These are phyloP conservation scores for Manacus vitellinus DNA, from an alignment of 2,113 vertebrate genomes.

Conservation along the genomic window DNA sequence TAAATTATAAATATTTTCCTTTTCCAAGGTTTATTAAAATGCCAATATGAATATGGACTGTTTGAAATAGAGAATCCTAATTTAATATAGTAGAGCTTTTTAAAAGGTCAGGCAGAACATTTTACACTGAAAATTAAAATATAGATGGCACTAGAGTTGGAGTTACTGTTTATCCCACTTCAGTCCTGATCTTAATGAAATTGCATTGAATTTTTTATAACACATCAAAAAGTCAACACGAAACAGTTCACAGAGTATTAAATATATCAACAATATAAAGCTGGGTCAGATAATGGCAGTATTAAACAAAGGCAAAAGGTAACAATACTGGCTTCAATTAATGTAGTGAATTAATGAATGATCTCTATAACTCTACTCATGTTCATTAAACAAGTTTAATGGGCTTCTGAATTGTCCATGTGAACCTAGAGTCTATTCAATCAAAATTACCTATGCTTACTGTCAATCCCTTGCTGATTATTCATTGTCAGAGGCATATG, in stretches of 20 bases:
- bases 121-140: constrained; percentile 54
- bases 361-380: constrained; percentile 46
- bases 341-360: constrained; percentile 61
- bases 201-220: constrained; percentile 29
- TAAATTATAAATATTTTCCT: constrained; percentile 54
- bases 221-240: constrained; percentile 37
- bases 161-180: constrained; percentile 43
- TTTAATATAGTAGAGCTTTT: constrained; percentile 21
- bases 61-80: constrained; percentile 5
- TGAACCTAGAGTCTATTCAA: constrained; percentile 53
- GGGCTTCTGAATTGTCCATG: constrained; percentile 51
- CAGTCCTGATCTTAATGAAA: constrained; percentile 32
- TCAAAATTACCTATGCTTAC: constrained; percentile 63
- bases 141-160: background rate
- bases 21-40: constrained; percentile 21
- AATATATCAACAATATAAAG: constrained; percentile 49
- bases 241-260: constrained; percentile 35
- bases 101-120: constrained; percentile 57
- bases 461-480: constrained; percentile 48
- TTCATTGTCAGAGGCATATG: constrained; percentile 5
- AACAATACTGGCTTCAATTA: constrained; percentile 53
- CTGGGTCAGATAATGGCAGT: constrained; percentile 31
- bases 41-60: background rate
- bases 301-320: constrained; percentile 47
- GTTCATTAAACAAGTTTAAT: constrained; percentile 65